phyloP scores from a whole-genome alignment of 2,113 vertebrate genomes.

The Recurvirostra avosetta region DNA sequence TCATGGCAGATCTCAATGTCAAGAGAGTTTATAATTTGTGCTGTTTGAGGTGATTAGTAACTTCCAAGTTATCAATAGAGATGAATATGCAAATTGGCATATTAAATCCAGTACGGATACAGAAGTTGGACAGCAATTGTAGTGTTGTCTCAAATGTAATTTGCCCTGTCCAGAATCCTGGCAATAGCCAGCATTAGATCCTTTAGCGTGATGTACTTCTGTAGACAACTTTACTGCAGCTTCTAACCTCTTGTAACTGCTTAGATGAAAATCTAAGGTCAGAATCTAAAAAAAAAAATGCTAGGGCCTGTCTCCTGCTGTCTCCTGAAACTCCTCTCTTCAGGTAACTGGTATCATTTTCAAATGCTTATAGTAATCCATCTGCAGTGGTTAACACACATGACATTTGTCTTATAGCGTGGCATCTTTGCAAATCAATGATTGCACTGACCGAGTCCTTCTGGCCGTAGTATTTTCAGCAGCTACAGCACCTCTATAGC shows the following conservation, averaged over 20 bases:
- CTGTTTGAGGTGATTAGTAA: not conserved
- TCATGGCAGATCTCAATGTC: not conserved
- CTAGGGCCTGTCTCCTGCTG: not conserved
- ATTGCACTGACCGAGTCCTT: not conserved
- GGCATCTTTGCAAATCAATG: not conserved
- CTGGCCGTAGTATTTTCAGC: not conserved
- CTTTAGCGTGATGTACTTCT: not conserved
- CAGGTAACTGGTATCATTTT: not conserved
- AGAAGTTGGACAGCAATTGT: not conserved
- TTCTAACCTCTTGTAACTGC: not conserved
- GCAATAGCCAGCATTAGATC: not conserved
- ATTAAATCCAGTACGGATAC: not conserved
- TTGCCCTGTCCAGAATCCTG: not conserved
- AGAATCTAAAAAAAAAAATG: not conserved
- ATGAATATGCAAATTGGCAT: not conserved
- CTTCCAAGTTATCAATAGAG: not conserved
- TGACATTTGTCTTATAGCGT: not conserved
- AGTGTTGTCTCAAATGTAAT: not conserved
- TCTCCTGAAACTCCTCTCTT: not conserved
- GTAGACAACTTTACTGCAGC: not conserved
- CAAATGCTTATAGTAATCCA: not conserved
- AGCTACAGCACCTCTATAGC: not conserved
- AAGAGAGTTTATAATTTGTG: not conserved
- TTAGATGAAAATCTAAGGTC: not conserved
- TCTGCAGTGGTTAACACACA: not conserved